Conservation (phyloP, 1,140 invertebrate genomes). For the Belonocnema kinseyi region DNA sequence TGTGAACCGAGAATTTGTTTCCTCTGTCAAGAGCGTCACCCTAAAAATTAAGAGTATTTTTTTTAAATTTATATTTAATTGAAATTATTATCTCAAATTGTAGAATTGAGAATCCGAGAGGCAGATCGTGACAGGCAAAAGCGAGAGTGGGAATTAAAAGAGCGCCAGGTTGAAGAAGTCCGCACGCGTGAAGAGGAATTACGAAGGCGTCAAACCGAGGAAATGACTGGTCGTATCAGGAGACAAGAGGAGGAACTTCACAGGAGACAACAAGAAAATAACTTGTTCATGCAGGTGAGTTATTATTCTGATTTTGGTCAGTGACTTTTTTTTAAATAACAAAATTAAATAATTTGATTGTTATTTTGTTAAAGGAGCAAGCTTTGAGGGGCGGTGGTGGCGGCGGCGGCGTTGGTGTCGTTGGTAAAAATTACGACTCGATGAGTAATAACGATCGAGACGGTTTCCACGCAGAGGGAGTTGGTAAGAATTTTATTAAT, state of each 20-base stretch:
- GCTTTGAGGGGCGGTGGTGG: constrained; percentile 64
- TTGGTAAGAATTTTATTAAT: constrained; percentile 54
- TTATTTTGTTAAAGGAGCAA: constrained; percentile 64
- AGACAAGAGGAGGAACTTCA: constrained; percentile 89
- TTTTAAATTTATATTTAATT: no score
- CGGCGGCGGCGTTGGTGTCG: constrained; percentile 40
- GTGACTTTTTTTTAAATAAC: background rate
- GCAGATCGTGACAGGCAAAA: constrained; percentile 91
- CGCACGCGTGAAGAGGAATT: constrained; percentile 84
- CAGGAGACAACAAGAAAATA: constrained; percentile 87
- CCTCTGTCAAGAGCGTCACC: no score
- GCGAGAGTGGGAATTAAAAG: constrained; percentile 91
- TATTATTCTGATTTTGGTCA: background rate
- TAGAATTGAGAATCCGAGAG: constrained; percentile 90
- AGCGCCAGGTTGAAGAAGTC: constrained; percentile 88
- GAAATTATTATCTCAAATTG: constrained; percentile 34
- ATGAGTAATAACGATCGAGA: constrained; percentile 70
- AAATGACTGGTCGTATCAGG: constrained; percentile 85
- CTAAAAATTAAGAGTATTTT: no score
- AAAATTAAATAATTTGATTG: background rate
- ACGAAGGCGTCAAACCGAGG: constrained; percentile 83
- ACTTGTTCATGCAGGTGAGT: constrained; percentile 85
- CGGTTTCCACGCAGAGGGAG: constrained; percentile 69
- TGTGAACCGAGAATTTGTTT: no score
- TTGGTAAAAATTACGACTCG: constrained; percentile 70